Conservation (phyloP, 2,113 vertebrate genomes). For the Chlorocebus sabaeus region DNA sequence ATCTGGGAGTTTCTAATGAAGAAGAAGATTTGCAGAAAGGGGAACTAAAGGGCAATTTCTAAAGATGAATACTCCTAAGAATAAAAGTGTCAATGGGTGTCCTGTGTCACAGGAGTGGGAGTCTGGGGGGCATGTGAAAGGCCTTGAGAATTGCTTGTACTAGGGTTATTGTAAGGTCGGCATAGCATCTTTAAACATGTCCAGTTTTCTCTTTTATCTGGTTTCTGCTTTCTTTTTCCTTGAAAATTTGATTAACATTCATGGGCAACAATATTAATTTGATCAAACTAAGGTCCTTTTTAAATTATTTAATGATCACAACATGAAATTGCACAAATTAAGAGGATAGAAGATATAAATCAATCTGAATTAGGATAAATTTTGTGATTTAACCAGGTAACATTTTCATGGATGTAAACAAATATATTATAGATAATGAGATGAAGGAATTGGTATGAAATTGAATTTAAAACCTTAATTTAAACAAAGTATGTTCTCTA, state of each 20-base stretch:
- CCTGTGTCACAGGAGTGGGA: background rate
- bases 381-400: slow-evolving; percentile 60
- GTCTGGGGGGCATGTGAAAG: background rate
- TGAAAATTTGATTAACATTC: slow-evolving; percentile 12
- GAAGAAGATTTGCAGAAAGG: background rate
- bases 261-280: slow-evolving; percentile 19
- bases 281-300: background rate
- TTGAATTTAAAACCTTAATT: slow-evolving; percentile 77
- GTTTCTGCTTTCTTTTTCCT: background rate
- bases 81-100: background rate
- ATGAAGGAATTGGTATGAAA: slow-evolving; percentile 69
- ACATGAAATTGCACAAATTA: slow-evolving; percentile 5
- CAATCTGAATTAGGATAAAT: slow-evolving; percentile 58
- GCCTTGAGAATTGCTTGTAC: background rate
- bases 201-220: background rate
- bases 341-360: slow-evolving; percentile 43
- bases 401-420: slow-evolving; percentile 70
- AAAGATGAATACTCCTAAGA: background rate
- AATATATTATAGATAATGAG: slow-evolving; percentile 74
- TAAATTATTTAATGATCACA: slow-evolving; percentile 24
- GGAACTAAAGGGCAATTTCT: background rate
- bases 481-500: slow-evolving; percentile 70
- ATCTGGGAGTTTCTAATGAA: background rate
- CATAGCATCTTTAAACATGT: background rate
- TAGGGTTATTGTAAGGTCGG: background rate